Base-by-base conservation (phyloP, 2,888 invertebrate genomes). In the Oscheius onirici region DNA sequence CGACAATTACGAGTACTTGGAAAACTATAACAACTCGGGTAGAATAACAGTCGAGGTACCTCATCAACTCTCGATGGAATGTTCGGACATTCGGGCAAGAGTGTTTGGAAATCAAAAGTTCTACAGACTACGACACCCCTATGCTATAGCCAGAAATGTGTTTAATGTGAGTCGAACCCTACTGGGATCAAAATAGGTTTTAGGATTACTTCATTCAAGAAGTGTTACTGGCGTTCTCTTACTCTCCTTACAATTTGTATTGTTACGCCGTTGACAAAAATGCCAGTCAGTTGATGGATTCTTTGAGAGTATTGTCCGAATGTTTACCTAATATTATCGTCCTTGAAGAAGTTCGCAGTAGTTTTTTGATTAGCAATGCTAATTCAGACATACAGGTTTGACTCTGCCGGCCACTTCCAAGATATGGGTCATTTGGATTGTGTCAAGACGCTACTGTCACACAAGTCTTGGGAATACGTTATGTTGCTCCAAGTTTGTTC, bases 191-290 rank as follows among this genome's bases (percentile, higher is more conserved):
- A n/a, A n/a, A n/a, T n/a, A n/a, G n/a, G n/a, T 58, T 58, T 20
- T 15, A 63, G 63, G 46, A 63, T 26, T 63, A 63, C 49, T 63
- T 22, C 24, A 28, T 63, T 13, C 63, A 63, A 63, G 63, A 63
- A 49, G 49, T 49, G 15, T n/a, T 63, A 1, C 49, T 63, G 13
- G 10, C 49, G n/a, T 49, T 63, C 28, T 46, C 63, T 2, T 63
- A 63, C 17, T 63, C 63, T 3, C 63, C 63, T 3, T 49, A 46
- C 34, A 49, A 49, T 28, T 28, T 26, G 1, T 63, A 63, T 49
- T 63, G 63, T 20, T 63, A 63, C 28, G 63, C 49, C 5, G 49
- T 63, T 15, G 63, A 63, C 20, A 17, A 15, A 24, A 46, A 63
- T 44, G 28, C 49, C 26, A 63, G 46, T 49, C 26, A 24, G 17